These are phyloP conservation scores for Cirrhinus mrigala DNA, from an alignment of 2,797 vertebrate genomes.

Conservation along the genomic window DNA sequence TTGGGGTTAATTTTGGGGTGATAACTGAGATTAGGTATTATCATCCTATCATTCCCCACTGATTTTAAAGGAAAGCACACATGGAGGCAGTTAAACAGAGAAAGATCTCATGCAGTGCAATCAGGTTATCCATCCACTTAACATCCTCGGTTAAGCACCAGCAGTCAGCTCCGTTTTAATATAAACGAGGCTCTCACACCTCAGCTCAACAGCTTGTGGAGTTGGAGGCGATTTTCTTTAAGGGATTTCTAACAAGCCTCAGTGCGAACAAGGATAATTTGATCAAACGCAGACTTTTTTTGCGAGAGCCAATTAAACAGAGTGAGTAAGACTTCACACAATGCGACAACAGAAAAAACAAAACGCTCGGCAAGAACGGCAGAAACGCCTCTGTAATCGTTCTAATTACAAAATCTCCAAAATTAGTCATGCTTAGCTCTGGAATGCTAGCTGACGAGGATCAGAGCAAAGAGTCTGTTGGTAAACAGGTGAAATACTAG, in stretches of 20 bases:
- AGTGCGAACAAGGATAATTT: constrained; percentile 41
- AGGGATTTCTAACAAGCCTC: constrained; percentile 41
- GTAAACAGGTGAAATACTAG: background rate
- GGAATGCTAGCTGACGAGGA: background rate
- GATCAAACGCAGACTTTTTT: constrained; percentile 43
- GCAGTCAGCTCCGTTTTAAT: constrained; percentile 14
- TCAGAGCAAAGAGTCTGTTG: background rate
- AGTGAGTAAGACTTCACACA: constrained; percentile 56
- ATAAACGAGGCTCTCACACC: constrained; percentile 33
- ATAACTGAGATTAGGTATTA: background rate
- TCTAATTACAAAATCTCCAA: constrained; percentile 28
- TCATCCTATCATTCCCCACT: background rate
- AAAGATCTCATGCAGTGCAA: constrained; percentile 32
- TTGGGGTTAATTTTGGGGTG: background rate
- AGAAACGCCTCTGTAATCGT: constrained; percentile 20
- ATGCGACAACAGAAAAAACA: constrained; percentile 45
- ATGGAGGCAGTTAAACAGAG: constrained; percentile 41
- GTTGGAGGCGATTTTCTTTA: constrained; percentile 29
- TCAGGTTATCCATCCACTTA: constrained; percentile 2
- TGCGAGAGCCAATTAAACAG: constrained; percentile 56
- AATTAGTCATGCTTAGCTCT: background rate
- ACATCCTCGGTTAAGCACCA: background rate
- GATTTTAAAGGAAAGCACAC: background rate
- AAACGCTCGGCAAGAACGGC: background rate
- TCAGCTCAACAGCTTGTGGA: constrained; percentile 41